These are phyloP conservation scores for Choloepus hoffmanni DNA, from an alignment of 2,113 vertebrate genomes.

Conservation along the genomic window DNA sequence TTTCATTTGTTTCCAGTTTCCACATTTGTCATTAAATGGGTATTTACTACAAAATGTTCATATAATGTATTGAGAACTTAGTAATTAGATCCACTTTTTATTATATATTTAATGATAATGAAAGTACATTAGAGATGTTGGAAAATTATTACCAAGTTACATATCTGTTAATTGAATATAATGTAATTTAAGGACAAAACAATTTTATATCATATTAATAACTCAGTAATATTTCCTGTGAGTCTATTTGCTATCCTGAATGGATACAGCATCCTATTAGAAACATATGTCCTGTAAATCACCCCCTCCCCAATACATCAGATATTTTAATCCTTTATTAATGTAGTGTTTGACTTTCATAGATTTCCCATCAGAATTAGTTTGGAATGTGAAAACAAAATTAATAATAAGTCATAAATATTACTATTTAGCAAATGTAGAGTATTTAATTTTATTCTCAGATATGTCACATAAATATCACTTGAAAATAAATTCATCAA, in stretches of 20 bases:
- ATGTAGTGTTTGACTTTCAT: background rate
- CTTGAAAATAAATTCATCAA: background rate
- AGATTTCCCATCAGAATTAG: background rate
- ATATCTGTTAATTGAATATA: background rate
- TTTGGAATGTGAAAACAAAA: background rate
- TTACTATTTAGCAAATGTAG: slow-evolving; percentile 8
- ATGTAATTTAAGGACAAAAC: slow-evolving; percentile 29
- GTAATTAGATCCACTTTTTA: background rate
- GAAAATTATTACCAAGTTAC: background rate
- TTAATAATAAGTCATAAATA: background rate
- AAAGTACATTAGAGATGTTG: background rate
- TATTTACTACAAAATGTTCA: slow-evolving; percentile 18
- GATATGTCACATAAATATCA: background rate
- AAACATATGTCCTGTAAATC: background rate
- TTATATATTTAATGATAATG: slow-evolving; percentile 6
- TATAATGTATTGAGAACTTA: background rate
- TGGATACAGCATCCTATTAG: background rate
- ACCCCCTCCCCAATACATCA: background rate
- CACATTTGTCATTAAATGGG: background rate
- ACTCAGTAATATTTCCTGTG: background rate
- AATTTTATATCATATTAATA: background rate
- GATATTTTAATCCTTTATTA: background rate
- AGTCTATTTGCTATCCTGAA: background rate
- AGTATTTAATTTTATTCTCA: slow-evolving; percentile 32
- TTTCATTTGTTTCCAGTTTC: background rate